phyloP scores from a whole-genome alignment of 2,888 invertebrate genomes.

The Colostygia pectinataria region DNA sequence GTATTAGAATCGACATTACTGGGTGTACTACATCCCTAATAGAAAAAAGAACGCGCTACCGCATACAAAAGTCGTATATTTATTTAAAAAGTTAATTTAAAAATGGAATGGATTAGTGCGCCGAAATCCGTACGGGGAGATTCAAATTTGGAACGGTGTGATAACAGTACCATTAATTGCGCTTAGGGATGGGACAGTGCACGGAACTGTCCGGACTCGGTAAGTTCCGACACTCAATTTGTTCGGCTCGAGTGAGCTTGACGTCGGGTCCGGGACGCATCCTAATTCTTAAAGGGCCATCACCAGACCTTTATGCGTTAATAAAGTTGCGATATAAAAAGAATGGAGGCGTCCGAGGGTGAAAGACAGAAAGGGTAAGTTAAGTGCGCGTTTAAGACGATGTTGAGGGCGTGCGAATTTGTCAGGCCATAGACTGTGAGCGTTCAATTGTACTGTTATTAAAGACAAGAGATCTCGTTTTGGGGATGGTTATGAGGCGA shows the following conservation, averaged over 20 bases:
- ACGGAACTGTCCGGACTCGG: slow-evolving; percentile 46
- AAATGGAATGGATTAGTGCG: slow-evolving; percentile 38
- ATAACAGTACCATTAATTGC: slow-evolving; percentile 72
- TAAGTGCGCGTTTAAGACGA: slow-evolving; percentile 81
- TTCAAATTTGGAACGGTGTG: slow-evolving; percentile 69
- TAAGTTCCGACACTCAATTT: slow-evolving; percentile 75
- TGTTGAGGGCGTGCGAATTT: slow-evolving; percentile 81
- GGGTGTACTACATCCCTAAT: slow-evolving; percentile 73
- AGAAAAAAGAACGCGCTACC: slow-evolving; percentile 46
- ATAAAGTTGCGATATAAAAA: slow-evolving; percentile 83
- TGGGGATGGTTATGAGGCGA: slow-evolving; percentile 42
- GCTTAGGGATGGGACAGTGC: slow-evolving; percentile 57
- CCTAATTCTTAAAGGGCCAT: slow-evolving; percentile 82
- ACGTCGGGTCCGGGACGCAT: slow-evolving; percentile 71
- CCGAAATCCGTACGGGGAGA: slow-evolving; percentile 50
- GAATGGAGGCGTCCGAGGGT: slow-evolving; percentile 81
- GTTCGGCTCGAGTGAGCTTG: slow-evolving; percentile 70
- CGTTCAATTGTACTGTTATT: slow-evolving; percentile 76
- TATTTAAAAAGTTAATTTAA: slow-evolving; percentile 40
- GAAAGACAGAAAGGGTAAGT: slow-evolving; percentile 77
- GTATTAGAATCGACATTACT: slow-evolving; percentile 64
- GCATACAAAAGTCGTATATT: slow-evolving; percentile 30
- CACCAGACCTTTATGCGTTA: slow-evolving; percentile 82
- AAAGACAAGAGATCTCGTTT: slow-evolving; percentile 68
- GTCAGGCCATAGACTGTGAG: slow-evolving; percentile 72